A percentile compares a stretch with the other conserved stretches of the same genome.
Evolutionary conservation across 2,888 invertebrate species (phyloP).

Genomic region (Timema cristinae): DNA sequence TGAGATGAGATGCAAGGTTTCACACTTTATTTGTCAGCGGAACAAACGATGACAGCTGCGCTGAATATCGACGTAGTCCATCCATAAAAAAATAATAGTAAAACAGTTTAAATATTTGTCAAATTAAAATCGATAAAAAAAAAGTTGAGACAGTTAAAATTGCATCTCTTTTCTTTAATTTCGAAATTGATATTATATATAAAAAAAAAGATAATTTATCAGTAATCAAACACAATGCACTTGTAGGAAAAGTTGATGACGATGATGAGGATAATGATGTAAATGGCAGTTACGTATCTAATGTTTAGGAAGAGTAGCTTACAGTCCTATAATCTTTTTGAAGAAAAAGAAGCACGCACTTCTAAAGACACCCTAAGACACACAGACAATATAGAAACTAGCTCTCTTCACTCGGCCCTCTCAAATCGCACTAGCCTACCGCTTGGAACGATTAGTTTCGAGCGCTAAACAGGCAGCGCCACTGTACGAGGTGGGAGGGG

Average conservation of each 20-base stretch:
- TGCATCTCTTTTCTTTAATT: constrained; percentile 14
- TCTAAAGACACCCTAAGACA: neutral
- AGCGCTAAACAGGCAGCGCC: constrained; percentile 24
- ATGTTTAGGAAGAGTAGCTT: constrained; percentile 8
- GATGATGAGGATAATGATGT: constrained; percentile 19
- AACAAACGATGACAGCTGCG: no score
- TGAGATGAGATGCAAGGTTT: no score
- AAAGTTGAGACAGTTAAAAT: neutral
- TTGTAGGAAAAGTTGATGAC: neutral
- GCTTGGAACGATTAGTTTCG: neutral
- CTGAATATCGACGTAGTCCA: no score
- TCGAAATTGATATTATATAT: neutral
- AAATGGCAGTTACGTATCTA: constrained; percentile 20
- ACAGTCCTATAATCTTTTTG: constrained; percentile 7
- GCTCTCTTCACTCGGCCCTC: constrained; percentile 12
- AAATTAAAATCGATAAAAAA: neutral
- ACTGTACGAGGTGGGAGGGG: constrained; percentile 24
- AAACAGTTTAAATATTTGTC: constrained; percentile 2
- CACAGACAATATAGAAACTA: neutral
- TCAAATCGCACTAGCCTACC: constrained; percentile 20
- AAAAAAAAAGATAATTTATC: constrained; percentile 12
- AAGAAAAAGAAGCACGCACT: constrained; percentile 6
- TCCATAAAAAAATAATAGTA: neutral
- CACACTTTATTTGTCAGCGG: no score
- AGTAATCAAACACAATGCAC: constrained; percentile 9